Base-by-base conservation (phyloP, 2,797 vertebrate genomes). In the Syngnathus rostellatus region DNA sequence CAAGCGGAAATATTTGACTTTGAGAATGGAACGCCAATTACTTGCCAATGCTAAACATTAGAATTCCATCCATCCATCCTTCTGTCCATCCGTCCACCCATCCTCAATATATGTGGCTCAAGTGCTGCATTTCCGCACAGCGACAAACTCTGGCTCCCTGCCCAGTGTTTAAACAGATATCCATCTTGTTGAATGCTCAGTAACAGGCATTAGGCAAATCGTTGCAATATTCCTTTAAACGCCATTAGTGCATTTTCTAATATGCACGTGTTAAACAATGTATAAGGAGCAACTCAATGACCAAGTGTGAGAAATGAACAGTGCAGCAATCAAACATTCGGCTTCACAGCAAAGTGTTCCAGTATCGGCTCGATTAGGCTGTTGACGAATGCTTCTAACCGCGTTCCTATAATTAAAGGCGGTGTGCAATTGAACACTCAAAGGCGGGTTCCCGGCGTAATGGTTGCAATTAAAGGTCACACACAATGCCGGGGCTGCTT, bases 381-480 rank as follows among this genome's bases (percentile, higher is more conserved):
- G 84, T 86, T 89, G 89, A 91, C 77, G 87, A 87, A 90, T 89
- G 87, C 83, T 87, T 86, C 89, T 83, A 84, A 85, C 79, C 85
- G 73, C 0, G 40, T 72, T 82, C 77, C 83, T 80, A 76, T 89
- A 91, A 90, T 92, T 90, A 90, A 88, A 87, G 78, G 77, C 77
- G 72, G 77, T 82, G 87, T 87, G 87, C 83, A 87, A 88, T 80
- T 85, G 83, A 88, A 89, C 83, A 87, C 86, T 86, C 82, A 68
- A 82, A 88, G 77, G 79, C 70, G 72, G 78, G 77, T 85, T 81
- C 81, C 79, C 76, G 39, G 81, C 76, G 78, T 89, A 91, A 90
- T 90, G 85, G 86, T 87, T 79, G 81, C 87, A 90, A 90, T 92
- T 89, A 90, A 86, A 83, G 84, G 87, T 86, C 81, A 77, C 76